phyloP scores from a whole-genome alignment of 2,888 invertebrate species.

The Pammene aurita region DNA sequence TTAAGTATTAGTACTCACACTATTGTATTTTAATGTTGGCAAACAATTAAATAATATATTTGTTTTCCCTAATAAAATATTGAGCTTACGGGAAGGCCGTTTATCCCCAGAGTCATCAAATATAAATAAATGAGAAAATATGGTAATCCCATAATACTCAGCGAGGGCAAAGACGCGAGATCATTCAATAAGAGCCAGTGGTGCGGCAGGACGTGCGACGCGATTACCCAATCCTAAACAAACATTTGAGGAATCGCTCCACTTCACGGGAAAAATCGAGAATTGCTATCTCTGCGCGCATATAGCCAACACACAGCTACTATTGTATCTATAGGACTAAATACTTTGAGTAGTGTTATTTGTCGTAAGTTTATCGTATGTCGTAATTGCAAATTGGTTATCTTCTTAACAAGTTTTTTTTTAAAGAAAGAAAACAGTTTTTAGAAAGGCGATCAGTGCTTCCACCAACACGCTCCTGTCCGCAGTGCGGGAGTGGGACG shows the following conservation, averaged over 20 bases:
- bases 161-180: conserved; percentile 48
- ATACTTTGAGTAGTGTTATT: background rate
- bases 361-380: background rate
- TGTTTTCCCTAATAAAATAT: conserved; percentile 12
- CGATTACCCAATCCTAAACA: conserved; percentile 62
- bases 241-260: conserved; percentile 66
- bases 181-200: conserved; percentile 57
- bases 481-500: too few species aligned
- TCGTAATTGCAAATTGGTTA: too few species aligned
- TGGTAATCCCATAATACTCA: conserved; percentile 40
- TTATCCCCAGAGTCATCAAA: conserved; percentile 38
- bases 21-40: too few species aligned
- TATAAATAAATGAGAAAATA: conserved; percentile 41
- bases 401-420: too few species aligned
- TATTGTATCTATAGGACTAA: background rate
- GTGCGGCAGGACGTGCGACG: conserved; percentile 51
- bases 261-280: conserved; percentile 54
- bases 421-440: too few species aligned
- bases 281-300: conserved; percentile 45
- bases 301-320: conserved; percentile 16
- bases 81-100: conserved; percentile 12
- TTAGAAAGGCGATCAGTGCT: too few species aligned
- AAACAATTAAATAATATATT: background rate
- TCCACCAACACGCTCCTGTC: too few species aligned
- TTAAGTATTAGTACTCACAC: too few species aligned